These are phyloP conservation scores for Melinaea marsaeus DNA, from an alignment of 2,888 invertebrate species.

Conservation along the genomic window DNA sequence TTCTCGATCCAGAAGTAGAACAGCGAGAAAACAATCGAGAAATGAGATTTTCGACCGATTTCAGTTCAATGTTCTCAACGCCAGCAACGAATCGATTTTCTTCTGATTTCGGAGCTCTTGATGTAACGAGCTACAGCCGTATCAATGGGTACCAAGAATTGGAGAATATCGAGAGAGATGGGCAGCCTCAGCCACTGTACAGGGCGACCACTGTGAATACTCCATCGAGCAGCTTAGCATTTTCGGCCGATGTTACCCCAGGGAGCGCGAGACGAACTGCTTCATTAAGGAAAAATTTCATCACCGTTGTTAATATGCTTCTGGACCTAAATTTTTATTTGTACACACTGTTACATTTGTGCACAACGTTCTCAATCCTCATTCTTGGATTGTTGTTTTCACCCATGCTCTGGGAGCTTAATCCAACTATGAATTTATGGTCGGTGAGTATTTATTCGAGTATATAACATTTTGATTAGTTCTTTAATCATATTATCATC, in stretches of 20 bases:
- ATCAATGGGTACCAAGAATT: conserved; percentile 62
- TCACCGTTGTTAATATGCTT: conserved; percentile 64
- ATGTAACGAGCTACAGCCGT: conserved; percentile 49
- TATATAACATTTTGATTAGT: not conserved
- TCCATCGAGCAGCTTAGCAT: conserved; percentile 53
- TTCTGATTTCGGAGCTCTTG: conserved; percentile 57
- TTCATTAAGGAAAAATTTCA: conserved; percentile 64
- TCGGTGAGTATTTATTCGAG: conserved; percentile 51
- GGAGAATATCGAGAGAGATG: conserved; percentile 61
- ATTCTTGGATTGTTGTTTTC: conserved; percentile 75
- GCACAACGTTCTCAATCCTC: conserved; percentile 74
- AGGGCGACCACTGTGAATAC: conserved; percentile 75
- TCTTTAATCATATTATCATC: not conserved
- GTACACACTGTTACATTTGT: conserved; percentile 72
- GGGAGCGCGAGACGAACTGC: conserved; percentile 68
- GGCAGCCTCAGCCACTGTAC: conserved; percentile 73
- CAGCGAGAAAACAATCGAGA: conserved; percentile 47
- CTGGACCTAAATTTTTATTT: conserved; percentile 75
- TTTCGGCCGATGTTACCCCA: conserved; percentile 57
- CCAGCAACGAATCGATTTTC: conserved; percentile 49
- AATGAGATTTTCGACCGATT: conserved; percentile 59
- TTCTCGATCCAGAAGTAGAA: conserved; percentile 59
- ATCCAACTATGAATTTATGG: conserved; percentile 63
- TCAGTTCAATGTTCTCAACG: conserved; percentile 47
- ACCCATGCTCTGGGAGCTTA: conserved; percentile 68